A percentile compares a stretch with the other conserved stretches of the same genome.
Evolutionary conservation across 2,113 vertebrate genomes (phyloP).

Genomic region (Microtus richardsoni): DNA sequence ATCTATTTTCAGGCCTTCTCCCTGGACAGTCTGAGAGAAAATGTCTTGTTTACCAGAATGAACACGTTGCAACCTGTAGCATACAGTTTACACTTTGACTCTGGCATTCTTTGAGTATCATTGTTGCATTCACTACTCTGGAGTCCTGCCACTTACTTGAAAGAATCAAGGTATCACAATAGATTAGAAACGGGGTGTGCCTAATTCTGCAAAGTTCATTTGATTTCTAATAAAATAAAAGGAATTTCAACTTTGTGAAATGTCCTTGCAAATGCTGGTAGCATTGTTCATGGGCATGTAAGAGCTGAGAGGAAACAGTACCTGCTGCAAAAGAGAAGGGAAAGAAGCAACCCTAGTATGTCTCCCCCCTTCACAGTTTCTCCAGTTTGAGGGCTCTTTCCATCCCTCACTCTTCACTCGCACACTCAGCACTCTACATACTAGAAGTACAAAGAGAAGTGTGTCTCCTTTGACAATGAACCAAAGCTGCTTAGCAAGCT

Average conservation of each 20-base stretch:
- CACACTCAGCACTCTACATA: not conserved
- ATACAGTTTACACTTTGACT: not conserved
- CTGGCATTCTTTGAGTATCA: not conserved
- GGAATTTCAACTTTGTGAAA: not conserved
- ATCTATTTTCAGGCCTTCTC: slow-evolving; percentile 7
- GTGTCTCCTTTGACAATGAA: not conserved
- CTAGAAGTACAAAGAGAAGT: not conserved
- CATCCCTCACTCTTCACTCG: not conserved
- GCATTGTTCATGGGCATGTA: not conserved
- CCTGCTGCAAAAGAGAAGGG: not conserved
- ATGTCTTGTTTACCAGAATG: not conserved
- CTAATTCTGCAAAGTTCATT: not conserved
- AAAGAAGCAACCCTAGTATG: not conserved
- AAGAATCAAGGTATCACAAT: not conserved
- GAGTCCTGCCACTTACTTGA: not conserved
- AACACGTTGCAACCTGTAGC: not conserved
- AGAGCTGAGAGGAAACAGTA: not conserved
- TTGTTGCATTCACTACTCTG: not conserved
- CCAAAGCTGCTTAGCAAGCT: slow-evolving; percentile 25
- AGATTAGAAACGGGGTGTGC: not conserved
- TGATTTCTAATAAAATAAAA: not conserved
- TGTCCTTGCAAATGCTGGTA: not conserved
- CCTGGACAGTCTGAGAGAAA: not conserved
- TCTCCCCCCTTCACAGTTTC: not conserved
- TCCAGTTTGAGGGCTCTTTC: not conserved